Evolutionary conservation across 2,797 vertebrate species (phyloP).

Genomic region (Pygocentrus nattereri): DNA sequence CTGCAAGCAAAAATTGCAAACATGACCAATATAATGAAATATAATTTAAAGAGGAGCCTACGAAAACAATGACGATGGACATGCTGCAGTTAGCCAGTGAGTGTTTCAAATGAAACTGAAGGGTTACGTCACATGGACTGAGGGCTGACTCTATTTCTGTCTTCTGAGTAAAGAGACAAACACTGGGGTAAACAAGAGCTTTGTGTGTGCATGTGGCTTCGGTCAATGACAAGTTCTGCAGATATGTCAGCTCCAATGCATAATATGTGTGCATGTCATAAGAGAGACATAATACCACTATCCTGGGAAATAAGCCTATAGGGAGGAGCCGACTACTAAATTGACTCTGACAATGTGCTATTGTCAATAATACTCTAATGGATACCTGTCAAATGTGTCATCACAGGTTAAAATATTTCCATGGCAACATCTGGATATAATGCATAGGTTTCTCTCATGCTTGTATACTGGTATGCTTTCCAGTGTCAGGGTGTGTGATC

Average conservation of each 20-base stretch:
- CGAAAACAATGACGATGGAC: neutral
- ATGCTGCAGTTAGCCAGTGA: neutral
- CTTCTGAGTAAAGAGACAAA: slow-evolving; percentile 2
- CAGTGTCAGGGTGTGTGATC: slow-evolving; percentile 12
- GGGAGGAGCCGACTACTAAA: neutral
- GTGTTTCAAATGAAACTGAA: neutral
- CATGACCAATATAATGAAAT: neutral
- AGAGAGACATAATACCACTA: neutral
- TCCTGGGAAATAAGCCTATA: neutral
- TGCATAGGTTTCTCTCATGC: slow-evolving; percentile 16
- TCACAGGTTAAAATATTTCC: slow-evolving; percentile 28
- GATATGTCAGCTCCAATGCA: neutral
- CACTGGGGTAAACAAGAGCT: neutral
- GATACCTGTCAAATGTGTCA: slow-evolving; percentile 44
- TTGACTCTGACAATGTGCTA: slow-evolving; percentile 6
- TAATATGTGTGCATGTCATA: neutral
- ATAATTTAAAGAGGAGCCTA: neutral
- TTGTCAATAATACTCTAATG: slow-evolving; percentile 46
- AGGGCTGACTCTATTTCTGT: slow-evolving; percentile 9
- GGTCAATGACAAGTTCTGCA: neutral
- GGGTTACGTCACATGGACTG: slow-evolving; percentile 5
- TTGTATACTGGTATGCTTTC: neutral
- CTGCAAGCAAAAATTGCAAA: neutral
- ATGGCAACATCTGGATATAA: slow-evolving; percentile 37
- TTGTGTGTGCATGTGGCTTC: neutral